A percentile compares a stretch with the other conserved stretches of the same genome.
Evolutionary conservation across 2,113 vertebrate species (phyloP).

Genomic region (Rhombomys opimus): DNA sequence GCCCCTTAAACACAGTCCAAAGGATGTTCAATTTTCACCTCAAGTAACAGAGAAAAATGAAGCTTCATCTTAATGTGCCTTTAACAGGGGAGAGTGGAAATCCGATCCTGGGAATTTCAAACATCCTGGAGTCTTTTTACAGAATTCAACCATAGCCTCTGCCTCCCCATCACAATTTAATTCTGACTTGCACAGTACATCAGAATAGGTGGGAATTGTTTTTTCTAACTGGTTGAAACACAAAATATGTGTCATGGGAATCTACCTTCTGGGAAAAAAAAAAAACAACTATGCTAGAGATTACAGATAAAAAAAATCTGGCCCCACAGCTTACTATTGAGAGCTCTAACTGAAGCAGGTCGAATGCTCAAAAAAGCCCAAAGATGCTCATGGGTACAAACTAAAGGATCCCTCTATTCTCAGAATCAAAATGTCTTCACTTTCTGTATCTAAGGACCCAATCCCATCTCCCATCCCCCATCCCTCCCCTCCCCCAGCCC

Average conservation of each 20-base stretch:
- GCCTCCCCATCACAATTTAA: not conserved
- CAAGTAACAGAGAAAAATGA: not conserved
- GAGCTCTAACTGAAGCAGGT: not conserved
- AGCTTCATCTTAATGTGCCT: not conserved
- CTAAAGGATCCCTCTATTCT: not conserved
- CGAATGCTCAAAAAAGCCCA: not conserved
- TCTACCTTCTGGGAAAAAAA: not conserved
- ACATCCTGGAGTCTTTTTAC: not conserved
- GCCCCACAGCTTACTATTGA: not conserved
- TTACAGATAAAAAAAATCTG: not conserved
- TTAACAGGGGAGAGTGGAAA: not conserved
- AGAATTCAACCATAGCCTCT: not conserved
- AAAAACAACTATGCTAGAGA: not conserved
- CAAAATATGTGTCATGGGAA: not conserved
- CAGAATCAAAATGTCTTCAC: not conserved
- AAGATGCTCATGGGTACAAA: no score
- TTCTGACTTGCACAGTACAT: not conserved
- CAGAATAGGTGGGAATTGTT: not conserved
- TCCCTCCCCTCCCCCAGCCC: no score
- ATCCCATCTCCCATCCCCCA: no score
- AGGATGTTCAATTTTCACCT: not conserved
- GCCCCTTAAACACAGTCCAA: not conserved
- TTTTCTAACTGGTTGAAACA: constrained; percentile 30
- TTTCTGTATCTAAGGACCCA: not conserved
- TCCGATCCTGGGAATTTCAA: not conserved